Conservation (phyloP, 2,797 vertebrate species). For the Mastacembelus armatus region DNA sequence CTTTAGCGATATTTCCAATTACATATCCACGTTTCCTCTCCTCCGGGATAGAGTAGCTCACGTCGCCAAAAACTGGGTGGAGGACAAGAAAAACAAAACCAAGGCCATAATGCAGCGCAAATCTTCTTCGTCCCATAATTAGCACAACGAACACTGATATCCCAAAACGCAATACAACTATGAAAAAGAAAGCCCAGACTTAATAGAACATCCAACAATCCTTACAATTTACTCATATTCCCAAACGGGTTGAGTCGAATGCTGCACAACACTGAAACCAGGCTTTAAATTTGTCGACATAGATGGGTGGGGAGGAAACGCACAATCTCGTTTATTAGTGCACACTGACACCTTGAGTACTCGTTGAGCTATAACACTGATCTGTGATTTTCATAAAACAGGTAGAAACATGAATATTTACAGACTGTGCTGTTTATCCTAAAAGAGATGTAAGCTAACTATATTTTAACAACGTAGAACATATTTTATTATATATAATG, state of each 20-base stretch:
- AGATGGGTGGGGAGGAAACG: neutral
- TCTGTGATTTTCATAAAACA: too few relatives aligned
- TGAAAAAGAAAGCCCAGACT: neutral
- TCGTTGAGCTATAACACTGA: constrained; percentile 1
- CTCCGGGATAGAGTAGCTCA: constrained; percentile 51
- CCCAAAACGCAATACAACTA: neutral
- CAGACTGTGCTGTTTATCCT: too few relatives aligned
- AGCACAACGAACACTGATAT: too few relatives aligned
- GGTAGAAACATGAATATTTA: too few relatives aligned
- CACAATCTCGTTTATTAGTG: constrained; percentile 1
- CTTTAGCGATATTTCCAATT: constrained; percentile 68
- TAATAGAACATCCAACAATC: fast-evolving
- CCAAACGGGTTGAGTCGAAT: neutral
- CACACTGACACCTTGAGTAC: constrained; percentile 63
- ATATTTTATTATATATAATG: too few relatives aligned
- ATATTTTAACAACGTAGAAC: too few relatives aligned
- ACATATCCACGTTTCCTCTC: constrained; percentile 61
- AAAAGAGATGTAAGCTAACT: too few relatives aligned
- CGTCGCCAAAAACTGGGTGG: constrained; percentile 9
- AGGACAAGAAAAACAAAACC: constrained; percentile 23
- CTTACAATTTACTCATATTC: neutral
- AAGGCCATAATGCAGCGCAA: neutral
- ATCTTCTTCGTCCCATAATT: neutral
- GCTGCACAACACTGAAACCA: neutral
- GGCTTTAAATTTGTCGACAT: neutral